Conservation (phyloP, 2,797 vertebrate genomes). For the Oreochromis mossambicus region DNA sequence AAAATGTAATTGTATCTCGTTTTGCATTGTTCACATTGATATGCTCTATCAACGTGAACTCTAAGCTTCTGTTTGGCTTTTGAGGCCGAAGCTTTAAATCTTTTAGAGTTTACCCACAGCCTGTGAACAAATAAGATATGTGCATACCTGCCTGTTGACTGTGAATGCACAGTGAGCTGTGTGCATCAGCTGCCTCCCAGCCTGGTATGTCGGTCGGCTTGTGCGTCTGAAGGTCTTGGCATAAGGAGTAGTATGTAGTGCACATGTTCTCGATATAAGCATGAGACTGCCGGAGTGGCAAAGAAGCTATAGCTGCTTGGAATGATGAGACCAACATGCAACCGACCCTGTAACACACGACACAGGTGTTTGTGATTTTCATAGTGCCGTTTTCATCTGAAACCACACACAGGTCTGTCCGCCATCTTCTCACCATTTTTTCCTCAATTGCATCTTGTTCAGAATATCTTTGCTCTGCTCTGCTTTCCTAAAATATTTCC, state of each 20-base stretch:
- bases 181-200: conserved; percentile 39
- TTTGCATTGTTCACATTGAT: not conserved
- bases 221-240: conserved; percentile 35
- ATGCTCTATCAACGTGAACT: not conserved
- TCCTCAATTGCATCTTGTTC: conserved; percentile 81
- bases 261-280: conserved; percentile 50
- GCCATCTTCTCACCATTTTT: conserved; percentile 63
- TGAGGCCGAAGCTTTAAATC: not conserved
- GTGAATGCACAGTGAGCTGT: conserved; percentile 32
- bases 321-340: conserved; percentile 58
- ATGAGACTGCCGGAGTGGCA: conserved; percentile 55
- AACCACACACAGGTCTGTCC: conserved; percentile 70
- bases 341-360: conserved; percentile 44
- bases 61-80: not conserved
- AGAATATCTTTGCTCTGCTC: conserved; percentile 87
- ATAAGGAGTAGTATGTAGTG: conserved; percentile 24
- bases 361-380: conserved; percentile 54
- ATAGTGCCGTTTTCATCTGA: conserved; percentile 53
- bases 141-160: conserved; percentile 32
- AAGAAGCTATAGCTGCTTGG: conserved; percentile 45
- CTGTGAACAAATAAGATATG: not conserved
- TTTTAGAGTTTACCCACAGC: not conserved
- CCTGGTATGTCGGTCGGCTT: conserved; percentile 14
- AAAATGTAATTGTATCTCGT: not conserved
- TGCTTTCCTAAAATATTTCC: conserved; percentile 87